phyloP scores from a whole-genome alignment of 2,113 vertebrate species.

The Sciurus niger region DNA sequence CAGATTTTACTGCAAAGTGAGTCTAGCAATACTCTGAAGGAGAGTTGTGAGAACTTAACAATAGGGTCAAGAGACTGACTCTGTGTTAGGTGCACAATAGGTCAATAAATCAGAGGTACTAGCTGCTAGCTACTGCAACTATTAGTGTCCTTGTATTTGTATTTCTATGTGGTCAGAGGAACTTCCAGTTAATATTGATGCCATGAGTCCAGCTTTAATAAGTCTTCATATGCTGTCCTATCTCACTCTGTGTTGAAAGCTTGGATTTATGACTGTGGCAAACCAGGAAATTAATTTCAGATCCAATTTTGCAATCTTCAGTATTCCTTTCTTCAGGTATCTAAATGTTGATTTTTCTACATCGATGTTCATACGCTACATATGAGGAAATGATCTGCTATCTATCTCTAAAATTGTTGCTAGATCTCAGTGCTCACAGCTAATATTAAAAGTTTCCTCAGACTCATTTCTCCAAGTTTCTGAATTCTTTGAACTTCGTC shows the following conservation, averaged over 20 bases:
- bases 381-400: conserved; percentile 82
- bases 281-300: conserved; percentile 85
- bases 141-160: neutral
- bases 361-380: conserved; percentile 69
- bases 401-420: conserved; percentile 71
- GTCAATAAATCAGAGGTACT: neutral
- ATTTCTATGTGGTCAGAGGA: conserved; percentile 4
- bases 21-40: neutral
- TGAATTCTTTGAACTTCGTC: conserved; percentile 58
- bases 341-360: conserved; percentile 81
- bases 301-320: conserved; percentile 76
- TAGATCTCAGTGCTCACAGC: conserved; percentile 77
- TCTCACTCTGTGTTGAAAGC: conserved; percentile 62
- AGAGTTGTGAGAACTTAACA: neutral
- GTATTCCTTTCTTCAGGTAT: conserved; percentile 78
- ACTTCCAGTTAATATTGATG: conserved; percentile 63
- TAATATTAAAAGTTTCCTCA: conserved; percentile 74
- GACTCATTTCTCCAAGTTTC: conserved; percentile 75
- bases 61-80: neutral
- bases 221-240: conserved; percentile 55
- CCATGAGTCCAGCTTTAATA: conserved; percentile 40
- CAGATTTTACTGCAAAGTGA: neutral
- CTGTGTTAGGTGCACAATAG: neutral
- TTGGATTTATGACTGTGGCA: conserved; percentile 75
- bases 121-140: neutral